Conservation (phyloP, 92 coral and sea anemone genomes). For the Isaurus tuberculatus region DNA sequence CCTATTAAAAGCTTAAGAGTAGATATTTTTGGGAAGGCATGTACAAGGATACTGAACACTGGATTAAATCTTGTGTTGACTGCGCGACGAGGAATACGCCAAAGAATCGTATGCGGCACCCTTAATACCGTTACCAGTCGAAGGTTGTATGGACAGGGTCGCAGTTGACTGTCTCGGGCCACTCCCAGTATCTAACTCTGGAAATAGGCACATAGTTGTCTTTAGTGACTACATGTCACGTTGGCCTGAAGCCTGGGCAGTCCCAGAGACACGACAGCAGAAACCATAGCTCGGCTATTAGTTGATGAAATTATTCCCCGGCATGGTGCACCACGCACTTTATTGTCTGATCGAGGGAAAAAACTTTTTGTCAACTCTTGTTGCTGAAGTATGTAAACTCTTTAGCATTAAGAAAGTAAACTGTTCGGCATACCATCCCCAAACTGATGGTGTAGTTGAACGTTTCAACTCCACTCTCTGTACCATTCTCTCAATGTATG, state of each 20-base stretch:
- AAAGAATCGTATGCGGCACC: conserved; percentile 47
- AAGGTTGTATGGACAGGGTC: conserved; percentile 51
- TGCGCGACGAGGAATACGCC: conserved; percentile 64
- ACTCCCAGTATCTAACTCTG: conserved; percentile 43
- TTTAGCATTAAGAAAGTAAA: conserved; percentile 28
- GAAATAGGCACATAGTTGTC: conserved; percentile 61
- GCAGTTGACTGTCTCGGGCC: conserved; percentile 60
- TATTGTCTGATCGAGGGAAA: conserved; percentile 58
- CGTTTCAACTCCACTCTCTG: conserved; percentile 36
- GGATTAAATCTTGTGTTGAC: conserved; percentile 58
- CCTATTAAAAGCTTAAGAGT: conserved; percentile 51
- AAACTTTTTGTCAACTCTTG: conserved; percentile 49
- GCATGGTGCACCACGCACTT: conserved; percentile 54
- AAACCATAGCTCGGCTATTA: conserved; percentile 44
- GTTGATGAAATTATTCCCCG: conserved; percentile 48
- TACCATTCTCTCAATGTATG: conserved; percentile 58
- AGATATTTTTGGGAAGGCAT: conserved; percentile 66
- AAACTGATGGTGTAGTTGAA: background rate
- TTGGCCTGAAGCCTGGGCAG: conserved; percentile 67
- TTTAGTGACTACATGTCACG: conserved; percentile 64
- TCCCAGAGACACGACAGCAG: conserved; percentile 47
- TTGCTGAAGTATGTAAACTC: conserved; percentile 50
- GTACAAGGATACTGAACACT: conserved; percentile 65
- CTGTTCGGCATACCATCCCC: conserved; percentile 22
- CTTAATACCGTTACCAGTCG: conserved; percentile 58